Base-by-base conservation (phyloP, 2,113 vertebrate genomes). In the Eonycteris spelaea region DNA sequence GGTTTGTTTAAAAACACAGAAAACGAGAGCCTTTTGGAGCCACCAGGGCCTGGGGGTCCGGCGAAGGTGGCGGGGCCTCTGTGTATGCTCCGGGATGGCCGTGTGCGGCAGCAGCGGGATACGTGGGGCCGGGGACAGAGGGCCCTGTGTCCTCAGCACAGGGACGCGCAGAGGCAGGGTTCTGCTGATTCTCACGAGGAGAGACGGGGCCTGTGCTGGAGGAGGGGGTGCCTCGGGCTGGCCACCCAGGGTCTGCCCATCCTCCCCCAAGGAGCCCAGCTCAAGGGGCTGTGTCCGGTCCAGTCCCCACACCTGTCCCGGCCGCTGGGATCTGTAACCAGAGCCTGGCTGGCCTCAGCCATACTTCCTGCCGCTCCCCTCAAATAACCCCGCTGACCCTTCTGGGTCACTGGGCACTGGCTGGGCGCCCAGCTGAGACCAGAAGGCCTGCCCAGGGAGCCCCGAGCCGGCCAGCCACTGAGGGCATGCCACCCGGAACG, bases 261-360 rank as follows among this genome's bases (percentile, higher is more conserved):
- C 43, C 70, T 35, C 28, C n/a, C 53, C 12, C 61, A 2, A 5
- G 33, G 65, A 91, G 78, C 30, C 59, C 55, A 10, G 35, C 7
- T 48, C 57, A 71, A 45, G 35, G 26, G 57, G 63, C 51, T 16
- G 7, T 13, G 4, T 68, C 82, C 21, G 38, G 73, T 91, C 79
- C 38, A 11, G 26, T 63, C 71, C 33, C 48, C 40, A 67, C 96
- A 94, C 84, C 97, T 96, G 96, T 88, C 90, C 53, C 10, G 7
- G 57, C 19, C 9, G 1, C 38, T 18, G 40, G 48, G 28, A 75
- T 33, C 75, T 38, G 94, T 85, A 82, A 94, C 91, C 40, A 33
- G 94, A 95, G 65, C 90, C 80, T 21, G 28, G 59, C 45, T 35
- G 5, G 63, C 48, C 79, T 28, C 0, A 1, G 63, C n/a, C 51